phyloP scores from a whole-genome alignment of 2,797 vertebrate genomes.

The Gambusia yucatana region DNA sequence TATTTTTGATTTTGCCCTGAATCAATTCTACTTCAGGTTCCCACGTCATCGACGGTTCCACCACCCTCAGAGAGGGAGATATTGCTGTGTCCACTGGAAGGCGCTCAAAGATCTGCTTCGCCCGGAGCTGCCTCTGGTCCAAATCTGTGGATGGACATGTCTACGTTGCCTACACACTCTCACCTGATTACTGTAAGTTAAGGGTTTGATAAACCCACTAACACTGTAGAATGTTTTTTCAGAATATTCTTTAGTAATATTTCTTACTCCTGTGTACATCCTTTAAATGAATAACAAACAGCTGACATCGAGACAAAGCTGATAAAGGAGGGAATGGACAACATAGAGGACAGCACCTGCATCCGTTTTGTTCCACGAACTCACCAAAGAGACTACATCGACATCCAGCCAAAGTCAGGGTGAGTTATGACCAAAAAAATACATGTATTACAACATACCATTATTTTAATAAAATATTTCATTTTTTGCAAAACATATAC shows the following conservation, averaged over 20 bases:
- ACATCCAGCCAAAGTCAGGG: slow-evolving; percentile 82
- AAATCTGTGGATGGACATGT: slow-evolving; percentile 87
- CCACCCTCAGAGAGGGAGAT: slow-evolving; percentile 84
- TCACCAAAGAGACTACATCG: slow-evolving; percentile 81
- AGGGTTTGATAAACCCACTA: background rate
- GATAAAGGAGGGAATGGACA: slow-evolving; percentile 80
- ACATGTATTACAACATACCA: slow-evolving; percentile 21
- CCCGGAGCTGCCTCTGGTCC: slow-evolving; percentile 84
- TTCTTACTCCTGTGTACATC: background rate
- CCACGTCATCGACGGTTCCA: slow-evolving; percentile 64
- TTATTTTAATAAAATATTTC: background rate
- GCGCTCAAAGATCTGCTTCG: slow-evolving; percentile 82
- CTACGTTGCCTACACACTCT: slow-evolving; percentile 82
- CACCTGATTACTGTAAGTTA: slow-evolving; percentile 81
- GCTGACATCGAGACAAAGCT: slow-evolving; percentile 69
- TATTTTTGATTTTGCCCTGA: background rate
- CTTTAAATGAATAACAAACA: slow-evolving; percentile 42
- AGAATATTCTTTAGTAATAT: slow-evolving; percentile 10
- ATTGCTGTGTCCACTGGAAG: slow-evolving; percentile 82
- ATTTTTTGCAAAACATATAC: background rate
- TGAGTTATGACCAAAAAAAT: slow-evolving; percentile 50
- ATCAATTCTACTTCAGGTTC: slow-evolving; percentile 55
- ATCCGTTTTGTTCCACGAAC: slow-evolving; percentile 80
- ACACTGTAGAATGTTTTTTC: background rate
- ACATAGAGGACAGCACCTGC: slow-evolving; percentile 79